Evolutionary conservation across 2,797 vertebrate species (phyloP), one percentile per base, ranked within the genome.

Genomic region (Thripadectes ignobilis): DNA sequence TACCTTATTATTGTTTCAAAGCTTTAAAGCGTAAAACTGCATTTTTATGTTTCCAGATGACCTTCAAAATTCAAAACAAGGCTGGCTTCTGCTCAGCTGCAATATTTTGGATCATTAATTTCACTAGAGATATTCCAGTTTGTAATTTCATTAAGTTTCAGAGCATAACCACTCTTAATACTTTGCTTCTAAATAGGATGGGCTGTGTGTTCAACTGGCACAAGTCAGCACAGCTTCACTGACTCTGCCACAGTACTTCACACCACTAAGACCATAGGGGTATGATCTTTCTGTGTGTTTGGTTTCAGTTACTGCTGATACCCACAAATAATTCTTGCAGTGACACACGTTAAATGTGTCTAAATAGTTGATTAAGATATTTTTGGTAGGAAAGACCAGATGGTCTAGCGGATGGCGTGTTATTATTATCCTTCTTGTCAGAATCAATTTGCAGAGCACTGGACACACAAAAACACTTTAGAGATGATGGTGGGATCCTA

Each of bases 61-160:
- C 98, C 98, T 98, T 98, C 97, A 98, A 65, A 97, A 96, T 95
- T 97, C 85, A 52, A 97, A 96, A 91, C 95, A 90, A 88, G 81
- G 79, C 82, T 97, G 91, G 95, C 94, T 98, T 97, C 94, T 95
- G 79, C 92, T 96, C 89, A 57, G 94, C 91, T 96, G 84, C 96
- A 98, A 97, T 98, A 98, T 97, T 98, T 98, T 97, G 97, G 95
- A 88, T 97, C 98, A 96, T 98, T 98, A 98, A 98, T 98, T 98
- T 97, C 92, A 93, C 85, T 94, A 92, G 94, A 94, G 90, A 97
- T 96, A 97, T 94, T 97, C 91, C 62, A 36, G 96, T 97, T 94
- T 97, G 92, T 98, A 98, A 97, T 98, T 98, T 98, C 97, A 98
- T 97, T 97, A 97, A 96, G 97, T 97, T 98, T 98, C 93, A 91